phyloP scores from a whole-genome alignment of 2,113 vertebrate genomes.

The Solea senegalensis region DNA sequence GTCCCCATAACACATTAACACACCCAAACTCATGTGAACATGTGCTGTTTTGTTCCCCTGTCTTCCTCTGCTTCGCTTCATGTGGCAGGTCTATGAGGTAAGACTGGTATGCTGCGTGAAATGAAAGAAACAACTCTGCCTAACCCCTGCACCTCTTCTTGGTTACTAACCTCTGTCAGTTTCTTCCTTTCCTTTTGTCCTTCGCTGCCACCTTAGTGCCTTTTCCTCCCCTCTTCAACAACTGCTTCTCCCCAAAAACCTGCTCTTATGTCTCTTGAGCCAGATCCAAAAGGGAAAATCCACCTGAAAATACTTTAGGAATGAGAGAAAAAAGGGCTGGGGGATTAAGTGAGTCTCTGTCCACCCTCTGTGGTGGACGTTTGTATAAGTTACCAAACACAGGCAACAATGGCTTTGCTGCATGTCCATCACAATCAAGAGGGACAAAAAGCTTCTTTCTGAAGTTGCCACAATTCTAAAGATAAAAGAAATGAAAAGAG shows the following conservation, averaged over 20 bases:
- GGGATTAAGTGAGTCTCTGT: not conserved
- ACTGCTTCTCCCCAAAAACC: conserved; percentile 20
- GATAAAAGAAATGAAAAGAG: not conserved
- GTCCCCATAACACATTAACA: conserved; percentile 43
- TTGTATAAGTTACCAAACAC: not conserved
- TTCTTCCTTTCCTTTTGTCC: conserved; percentile 14
- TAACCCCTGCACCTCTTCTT: conserved; percentile 70
- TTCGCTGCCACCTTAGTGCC: conserved; percentile 20
- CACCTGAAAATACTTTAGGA: conserved; percentile 20
- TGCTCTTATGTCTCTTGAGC: conserved; percentile 39
- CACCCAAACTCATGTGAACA: conserved; percentile 61
- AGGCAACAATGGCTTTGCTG: too few relatives aligned
- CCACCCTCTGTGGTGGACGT: not conserved
- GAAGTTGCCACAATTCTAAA: not conserved
- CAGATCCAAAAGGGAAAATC: conserved; percentile 31
- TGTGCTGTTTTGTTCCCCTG: conserved; percentile 80
- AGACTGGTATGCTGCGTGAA: conserved; percentile 81
- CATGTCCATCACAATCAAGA: too few relatives aligned
- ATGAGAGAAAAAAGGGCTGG: not conserved
- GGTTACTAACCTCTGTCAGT: conserved; percentile 66
- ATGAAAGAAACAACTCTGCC: conserved; percentile 32
- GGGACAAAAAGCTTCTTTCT: not conserved
- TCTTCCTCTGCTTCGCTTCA: conserved; percentile 86
- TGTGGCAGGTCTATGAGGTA: conserved; percentile 98
- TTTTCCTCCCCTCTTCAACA: conserved; percentile 28